Conservation (phyloP, 2,797 vertebrate species). For the Percopsis omiscomaycus region DNA sequence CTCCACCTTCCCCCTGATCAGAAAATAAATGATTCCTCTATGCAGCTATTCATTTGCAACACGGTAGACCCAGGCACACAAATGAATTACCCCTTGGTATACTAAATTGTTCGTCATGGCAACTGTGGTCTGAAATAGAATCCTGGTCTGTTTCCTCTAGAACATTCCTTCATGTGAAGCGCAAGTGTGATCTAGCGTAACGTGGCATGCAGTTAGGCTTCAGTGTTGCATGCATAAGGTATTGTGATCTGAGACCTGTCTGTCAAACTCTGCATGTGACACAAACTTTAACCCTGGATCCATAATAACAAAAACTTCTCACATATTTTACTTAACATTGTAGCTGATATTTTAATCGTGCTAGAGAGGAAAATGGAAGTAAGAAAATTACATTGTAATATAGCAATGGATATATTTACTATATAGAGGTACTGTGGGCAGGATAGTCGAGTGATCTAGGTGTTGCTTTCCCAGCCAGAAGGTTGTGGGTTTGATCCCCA, state of each 20-base stretch:
- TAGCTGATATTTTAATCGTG: neutral
- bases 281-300: neutral
- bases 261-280: neutral
- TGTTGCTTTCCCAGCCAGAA: too few species aligned
- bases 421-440: too few species aligned
- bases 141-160: slow-evolving; percentile 13
- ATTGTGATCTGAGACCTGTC: neutral
- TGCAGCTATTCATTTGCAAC: neutral
- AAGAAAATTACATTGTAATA: neutral
- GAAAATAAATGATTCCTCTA: neutral
- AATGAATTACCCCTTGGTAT: slow-evolving; percentile 41
- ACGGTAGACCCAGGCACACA: slow-evolving; percentile 4
- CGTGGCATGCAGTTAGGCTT: neutral
- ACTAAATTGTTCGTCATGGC: slow-evolving; percentile 40
- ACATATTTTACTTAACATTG: neutral
- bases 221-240: neutral
- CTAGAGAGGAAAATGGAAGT: neutral
- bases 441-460: too few species aligned
- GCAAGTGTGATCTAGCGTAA: neutral
- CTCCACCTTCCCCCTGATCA: neutral
- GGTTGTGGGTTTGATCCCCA: too few species aligned
- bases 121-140: slow-evolving; percentile 48
- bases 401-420: neutral
- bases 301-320: neutral
- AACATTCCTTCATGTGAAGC: neutral